These are phyloP conservation scores for Tenthredo mesomela DNA, from an alignment of 2,888 invertebrate species.

Conservation along the genomic window DNA sequence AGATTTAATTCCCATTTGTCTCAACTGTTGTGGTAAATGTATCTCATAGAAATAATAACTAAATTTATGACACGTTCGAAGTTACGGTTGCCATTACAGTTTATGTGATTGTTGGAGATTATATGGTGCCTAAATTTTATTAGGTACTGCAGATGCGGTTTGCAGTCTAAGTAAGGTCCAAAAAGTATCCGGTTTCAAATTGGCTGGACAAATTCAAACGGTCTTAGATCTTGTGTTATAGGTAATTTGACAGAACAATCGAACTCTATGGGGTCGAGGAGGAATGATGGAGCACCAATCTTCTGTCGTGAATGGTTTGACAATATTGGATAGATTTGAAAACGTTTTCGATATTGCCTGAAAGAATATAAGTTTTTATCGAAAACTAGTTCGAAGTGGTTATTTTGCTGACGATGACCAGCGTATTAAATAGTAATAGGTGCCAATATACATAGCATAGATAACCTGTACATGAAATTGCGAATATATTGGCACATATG, in stretches of 20 bases:
- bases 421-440: no score
- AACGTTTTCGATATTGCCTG: not conserved
- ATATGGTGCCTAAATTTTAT: not conserved
- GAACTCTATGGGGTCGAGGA: not conserved
- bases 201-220: not conserved
- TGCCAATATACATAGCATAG: no score
- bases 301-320: not conserved
- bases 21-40: no score
- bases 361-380: not conserved
- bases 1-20: not conserved
- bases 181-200: constrained; percentile 33
- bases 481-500: no score
- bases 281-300: constrained; percentile 15
- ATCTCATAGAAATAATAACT: no score
- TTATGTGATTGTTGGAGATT: not conserved
- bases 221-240: not conserved
- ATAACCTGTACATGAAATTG: no score
- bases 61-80: no score
- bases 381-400: not conserved
- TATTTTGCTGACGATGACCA: no score
- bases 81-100: no score
- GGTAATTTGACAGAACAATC: constrained; percentile 10
- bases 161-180: not conserved
- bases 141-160: not conserved
- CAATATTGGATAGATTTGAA: not conserved